Evolutionary conservation across 2,888 invertebrate species (phyloP).

Genomic region (Nycteola revayana): DNA sequence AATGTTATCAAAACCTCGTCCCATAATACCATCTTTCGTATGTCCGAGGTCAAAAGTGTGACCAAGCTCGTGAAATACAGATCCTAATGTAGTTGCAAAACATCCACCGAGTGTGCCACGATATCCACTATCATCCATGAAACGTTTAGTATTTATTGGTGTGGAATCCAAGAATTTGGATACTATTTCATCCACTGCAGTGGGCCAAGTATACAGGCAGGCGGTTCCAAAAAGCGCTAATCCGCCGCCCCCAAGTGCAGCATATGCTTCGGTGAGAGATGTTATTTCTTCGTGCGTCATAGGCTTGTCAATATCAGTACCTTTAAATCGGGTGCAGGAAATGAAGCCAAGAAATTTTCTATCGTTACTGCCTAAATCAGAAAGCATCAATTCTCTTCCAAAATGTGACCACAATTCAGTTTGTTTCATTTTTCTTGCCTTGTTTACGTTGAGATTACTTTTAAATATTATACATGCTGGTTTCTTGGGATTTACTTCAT

Average conservation of each 20-base stretch:
- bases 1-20: slow-evolving; percentile 92
- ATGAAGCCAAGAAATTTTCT: slow-evolving; percentile 95
- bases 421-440: slow-evolving; percentile 88
- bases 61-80: slow-evolving; percentile 95
- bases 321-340: slow-evolving; percentile 91
- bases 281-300: slow-evolving; percentile 87
- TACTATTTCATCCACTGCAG: slow-evolving; percentile 85
- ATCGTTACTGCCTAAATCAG: slow-evolving; percentile 83
- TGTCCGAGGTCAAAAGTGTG: slow-evolving; percentile 98
- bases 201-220: slow-evolving; percentile 95
- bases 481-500: slow-evolving; percentile 79
- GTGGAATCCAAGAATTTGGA: slow-evolving; percentile 74
- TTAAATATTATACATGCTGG: slow-evolving; percentile 87
- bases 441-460: slow-evolving; percentile 86
- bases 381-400: slow-evolving; percentile 91
- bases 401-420: slow-evolving; percentile 92
- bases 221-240: slow-evolving; percentile 95
- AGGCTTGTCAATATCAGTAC: slow-evolving; percentile 82
- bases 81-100: slow-evolving; percentile 94
- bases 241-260: slow-evolving; percentile 96
- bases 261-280: slow-evolving; percentile 88
- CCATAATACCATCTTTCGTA: slow-evolving; percentile 95
- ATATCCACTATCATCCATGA: slow-evolving; percentile 96
- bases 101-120: slow-evolving; percentile 93
- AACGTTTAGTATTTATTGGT: slow-evolving; percentile 85